Base-by-base conservation (phyloP, 2,797 vertebrate genomes). In the Coranthus polyacanthus region DNA sequence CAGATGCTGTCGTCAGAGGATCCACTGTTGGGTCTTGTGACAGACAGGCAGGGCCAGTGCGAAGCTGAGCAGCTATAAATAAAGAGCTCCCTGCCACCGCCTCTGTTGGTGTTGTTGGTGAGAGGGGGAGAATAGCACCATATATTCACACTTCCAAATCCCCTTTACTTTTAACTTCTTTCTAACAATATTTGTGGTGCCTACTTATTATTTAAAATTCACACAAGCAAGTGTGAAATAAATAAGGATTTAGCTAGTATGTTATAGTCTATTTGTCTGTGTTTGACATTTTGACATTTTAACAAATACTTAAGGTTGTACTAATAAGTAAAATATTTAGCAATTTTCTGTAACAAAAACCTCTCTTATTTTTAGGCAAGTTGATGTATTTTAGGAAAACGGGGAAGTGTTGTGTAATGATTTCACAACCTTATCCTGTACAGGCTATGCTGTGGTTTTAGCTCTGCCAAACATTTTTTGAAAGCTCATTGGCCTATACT, bases 1-100 rank as follows among this genome's bases (percentile, higher is more conserved):
- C 73, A 75, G 71, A 79, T 56, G 70, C 67, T 85, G 79, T 85
- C 68, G 78, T 92, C 89, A 89, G 79, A 85, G 81, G 80, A 91
- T 85, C 84, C 61, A 57, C 81, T 72, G 73, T 80, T 79, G 73
- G 83, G 90, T 91, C 91, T 93, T 94, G 92, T 93, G 92, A 93
- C 89, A 85, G 61, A 60, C 81, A 78, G 86, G 63, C 84, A 78
- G 82, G 73, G 83, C 75, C 73, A 81, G 78, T 73, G 86, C 74
- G 75, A 87, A 82, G 74, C 58, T 16, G 67, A 75, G 78, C 52
- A 47, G 82, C 90, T 93, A 91, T 93, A 92, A 94, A 93, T 94
- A 92, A 89, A 90, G 78, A 81, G 38, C 52, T 75, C 49, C 57
- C 80, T 67, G 61, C 77, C 56, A 12, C 66, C 62, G 60, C 65